Evolutionary conservation across 2,888 invertebrate species (phyloP), one percentile per base, ranked within the genome.

Genomic region (Drosophila colorata): DNA sequence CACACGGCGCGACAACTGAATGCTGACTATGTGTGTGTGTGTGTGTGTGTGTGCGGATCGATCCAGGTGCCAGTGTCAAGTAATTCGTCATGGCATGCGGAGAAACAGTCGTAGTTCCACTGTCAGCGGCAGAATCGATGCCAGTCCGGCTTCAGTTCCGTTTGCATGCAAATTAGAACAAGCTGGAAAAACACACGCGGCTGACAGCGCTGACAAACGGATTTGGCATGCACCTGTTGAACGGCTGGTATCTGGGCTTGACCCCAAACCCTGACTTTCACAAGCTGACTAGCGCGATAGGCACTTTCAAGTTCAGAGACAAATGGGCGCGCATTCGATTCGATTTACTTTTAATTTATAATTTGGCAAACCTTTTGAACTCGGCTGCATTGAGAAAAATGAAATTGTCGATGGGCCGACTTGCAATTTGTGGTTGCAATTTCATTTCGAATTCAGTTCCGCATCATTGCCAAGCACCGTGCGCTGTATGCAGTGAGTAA

Each of bases 341-440:
- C 87, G 88, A 87, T 85, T 88, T 87, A 88, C 88, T 88, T 87
- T 87, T 87, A 88, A 87, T 87, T 87, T 88, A 88, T 87, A 87
- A 87, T 88, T 88, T 87, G 74, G 59, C 59, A 76, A 83, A 87
- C 87, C 87, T 87, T 81, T 87, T 87, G 88, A 88, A 85, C 85
- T 69, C 69, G 70, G 43, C 57, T 63, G 74, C 74, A 78, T 78
- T 52, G 69, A 80, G 76, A 87, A 85, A 82, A 85, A 87, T 85
- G 80, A 87, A 85, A 85, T 80, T 82, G 84, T 82, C 84, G 82
- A 87, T 79, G 61, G 80, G 69, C 75, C 59, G 78, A 52, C 69
- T 57, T 55, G 87, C 80, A 82, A 87, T 85, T 85, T 87, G 87
- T 83, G 87, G 87, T 76, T 76, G 83, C 87, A 78, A 85, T 87